phyloP scores from a whole-genome alignment of 2,797 vertebrate species.

The Rhyacichthys aspro region DNA sequence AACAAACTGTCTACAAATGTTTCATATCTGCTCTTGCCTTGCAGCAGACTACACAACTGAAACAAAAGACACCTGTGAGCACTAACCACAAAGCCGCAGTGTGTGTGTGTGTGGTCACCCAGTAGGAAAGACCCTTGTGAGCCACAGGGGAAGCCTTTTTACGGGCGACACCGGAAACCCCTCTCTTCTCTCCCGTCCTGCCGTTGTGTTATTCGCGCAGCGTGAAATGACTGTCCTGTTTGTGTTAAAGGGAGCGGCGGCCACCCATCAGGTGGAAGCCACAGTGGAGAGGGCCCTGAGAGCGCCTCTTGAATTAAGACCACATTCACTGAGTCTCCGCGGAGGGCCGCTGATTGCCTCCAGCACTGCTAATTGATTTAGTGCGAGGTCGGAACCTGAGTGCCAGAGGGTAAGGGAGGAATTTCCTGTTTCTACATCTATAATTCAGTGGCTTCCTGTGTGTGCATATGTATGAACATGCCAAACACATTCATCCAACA shows the following conservation, averaged over 20 bases:
- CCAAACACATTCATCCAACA: conserved; percentile 19
- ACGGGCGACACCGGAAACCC: conserved; percentile 32
- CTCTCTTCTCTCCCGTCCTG: conserved; percentile 21
- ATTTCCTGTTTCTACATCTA: conserved; percentile 85
- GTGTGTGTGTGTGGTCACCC: conserved; percentile 25
- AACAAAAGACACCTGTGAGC: conserved; percentile 19
- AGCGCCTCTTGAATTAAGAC: conserved; percentile 64
- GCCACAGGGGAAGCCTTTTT: conserved; percentile 33
- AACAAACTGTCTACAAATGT: conserved; percentile 7
- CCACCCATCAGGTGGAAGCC: conserved; percentile 66
- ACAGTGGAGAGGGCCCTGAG: conserved; percentile 40
- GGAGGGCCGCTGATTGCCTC: conserved; percentile 72
- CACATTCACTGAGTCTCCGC: conserved; percentile 54
- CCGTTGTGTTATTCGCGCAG: conserved; percentile 55
- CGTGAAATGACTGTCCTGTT: conserved; percentile 50
- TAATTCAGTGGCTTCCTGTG: conserved; percentile 80
- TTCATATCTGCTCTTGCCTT: conserved; percentile 10
- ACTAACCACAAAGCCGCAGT: conserved; percentile 17
- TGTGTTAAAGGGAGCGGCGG: conserved; percentile 34
- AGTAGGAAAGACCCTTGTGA: conserved; percentile 38
- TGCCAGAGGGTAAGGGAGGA: conserved; percentile 75
- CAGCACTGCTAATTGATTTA: conserved; percentile 82
- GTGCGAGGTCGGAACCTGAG: conserved; percentile 77
- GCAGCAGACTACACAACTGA: conserved; percentile 9
- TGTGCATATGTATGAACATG: conserved; percentile 13